A percentile compares a stretch with the other conserved stretches of the same genome.
These are phyloP conservation scores for Ryuthela nishihirai DNA, from an alignment of 2,888 invertebrate genomes.

Conservation along the genomic window DNA sequence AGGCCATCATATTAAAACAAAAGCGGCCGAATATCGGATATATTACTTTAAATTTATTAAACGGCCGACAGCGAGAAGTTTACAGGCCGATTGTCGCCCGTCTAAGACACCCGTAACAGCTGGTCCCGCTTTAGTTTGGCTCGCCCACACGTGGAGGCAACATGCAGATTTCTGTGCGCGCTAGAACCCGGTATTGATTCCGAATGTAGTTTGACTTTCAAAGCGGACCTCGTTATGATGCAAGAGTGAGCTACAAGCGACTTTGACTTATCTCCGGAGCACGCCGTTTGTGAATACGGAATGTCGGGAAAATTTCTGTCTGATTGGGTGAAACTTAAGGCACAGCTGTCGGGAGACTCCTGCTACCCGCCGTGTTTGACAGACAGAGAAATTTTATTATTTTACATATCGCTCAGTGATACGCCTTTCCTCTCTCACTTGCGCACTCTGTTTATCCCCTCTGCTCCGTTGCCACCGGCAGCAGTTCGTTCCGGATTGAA, in stretches of 20 bases:
- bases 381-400: constrained; percentile 27
- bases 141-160: neutral
- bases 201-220: constrained; percentile 27
- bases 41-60: constrained; percentile 40
- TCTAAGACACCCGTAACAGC: constrained; percentile 12
- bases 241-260: no score
- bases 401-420: constrained; percentile 23
- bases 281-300: constrained; percentile 3
- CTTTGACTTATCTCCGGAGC: neutral
- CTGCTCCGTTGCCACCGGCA: neutral
- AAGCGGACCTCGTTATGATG: constrained; percentile 15
- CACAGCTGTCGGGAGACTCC: neutral
- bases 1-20: constrained; percentile 30
- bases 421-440: neutral
- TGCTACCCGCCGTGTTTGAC: constrained; percentile 15
- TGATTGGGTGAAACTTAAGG: neutral
- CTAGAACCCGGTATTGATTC: constrained; percentile 9
- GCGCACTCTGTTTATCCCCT: neutral
- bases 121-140: constrained; percentile 9
- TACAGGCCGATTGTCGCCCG: constrained; percentile 36
- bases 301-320: neutral
- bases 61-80: constrained; percentile 25
- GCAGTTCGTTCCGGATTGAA: no score
- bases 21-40: constrained; percentile 9
- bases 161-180: constrained; percentile 25